Percentiles rank a stretch among this genome's conserved stretches.
phyloP scores from a whole-genome alignment of 2,113 vertebrate species.

The Okapia johnstoni region DNA sequence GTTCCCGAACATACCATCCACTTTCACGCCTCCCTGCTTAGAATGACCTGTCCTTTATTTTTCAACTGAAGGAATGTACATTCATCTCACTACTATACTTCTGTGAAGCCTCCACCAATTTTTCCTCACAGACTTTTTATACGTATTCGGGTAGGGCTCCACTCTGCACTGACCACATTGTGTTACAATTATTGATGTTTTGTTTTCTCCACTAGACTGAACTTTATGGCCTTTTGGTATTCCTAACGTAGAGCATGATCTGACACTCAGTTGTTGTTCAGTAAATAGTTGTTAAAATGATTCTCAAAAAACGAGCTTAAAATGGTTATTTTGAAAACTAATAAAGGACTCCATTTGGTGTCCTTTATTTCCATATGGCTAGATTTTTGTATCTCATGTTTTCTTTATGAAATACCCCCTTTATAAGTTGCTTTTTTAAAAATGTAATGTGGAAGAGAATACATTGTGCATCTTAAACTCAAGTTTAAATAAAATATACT shows the following conservation, averaged over 20 bases:
- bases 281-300: not conserved
- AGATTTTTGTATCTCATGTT: not conserved
- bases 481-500: slow-evolving; percentile 20
- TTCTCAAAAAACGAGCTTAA: not conserved
- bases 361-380: not conserved
- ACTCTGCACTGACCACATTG: not conserved
- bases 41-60: not conserved
- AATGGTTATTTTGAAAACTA: not conserved
- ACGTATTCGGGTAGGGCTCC: not conserved
- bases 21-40: not conserved
- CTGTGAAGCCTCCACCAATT: not conserved
- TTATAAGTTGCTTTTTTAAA: not conserved
- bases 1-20: not conserved
- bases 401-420: slow-evolving; percentile 16
- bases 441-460: not conserved
- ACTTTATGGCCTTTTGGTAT: not conserved
- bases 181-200: not conserved
- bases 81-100: not conserved
- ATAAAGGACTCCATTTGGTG: not conserved
- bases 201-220: not conserved
- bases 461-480: not conserved
- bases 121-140: not conserved
- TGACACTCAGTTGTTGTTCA: not conserved
- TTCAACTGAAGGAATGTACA: not conserved
- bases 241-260: not conserved